phyloP scores from a whole-genome alignment of 1,140 invertebrate species.

The Ectropis grisescens region DNA sequence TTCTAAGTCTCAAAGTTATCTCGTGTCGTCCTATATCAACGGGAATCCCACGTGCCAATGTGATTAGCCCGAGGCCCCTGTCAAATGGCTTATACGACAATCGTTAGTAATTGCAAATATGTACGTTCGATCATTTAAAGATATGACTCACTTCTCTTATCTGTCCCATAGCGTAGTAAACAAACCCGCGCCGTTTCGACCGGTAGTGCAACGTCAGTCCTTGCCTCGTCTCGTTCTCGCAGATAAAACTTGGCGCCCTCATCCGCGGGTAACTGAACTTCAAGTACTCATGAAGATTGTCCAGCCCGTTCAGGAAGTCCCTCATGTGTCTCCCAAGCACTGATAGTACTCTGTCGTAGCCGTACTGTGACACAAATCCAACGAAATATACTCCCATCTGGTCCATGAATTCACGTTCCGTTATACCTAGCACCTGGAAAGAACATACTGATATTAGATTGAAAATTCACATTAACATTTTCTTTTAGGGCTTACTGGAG shows the following conservation, averaged over 20 bases:
- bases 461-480: too few relatives aligned
- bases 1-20: too few relatives aligned
- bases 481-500: too few relatives aligned
- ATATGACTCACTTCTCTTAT: conserved; percentile 86
- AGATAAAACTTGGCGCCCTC: conserved; percentile 94
- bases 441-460: conserved; percentile 2
- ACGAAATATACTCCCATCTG: conserved; percentile 93
- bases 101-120: too few relatives aligned
- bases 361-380: conserved; percentile 93
- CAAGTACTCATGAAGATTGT: conserved; percentile 97
- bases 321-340: conserved; percentile 93
- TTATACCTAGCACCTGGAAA: conserved; percentile 83
- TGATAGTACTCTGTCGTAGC: conserved; percentile 91
- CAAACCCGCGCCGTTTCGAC: conserved; percentile 91
- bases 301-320: conserved; percentile 96
- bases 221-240: conserved; percentile 93
- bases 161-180: conserved; percentile 98
- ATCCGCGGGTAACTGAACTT: conserved; percentile 94
- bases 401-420: conserved; percentile 90
- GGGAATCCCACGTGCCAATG: too few relatives aligned
- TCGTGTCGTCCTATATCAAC: too few relatives aligned
- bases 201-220: conserved; percentile 94
- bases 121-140: too few relatives aligned
- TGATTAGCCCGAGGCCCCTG: too few relatives aligned
- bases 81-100: too few relatives aligned